Percentiles rank a stretch among this genome's conserved stretches.
Evolutionary conservation across 2,888 invertebrate species (phyloP).

Genomic region (Andrena trimmerana): DNA sequence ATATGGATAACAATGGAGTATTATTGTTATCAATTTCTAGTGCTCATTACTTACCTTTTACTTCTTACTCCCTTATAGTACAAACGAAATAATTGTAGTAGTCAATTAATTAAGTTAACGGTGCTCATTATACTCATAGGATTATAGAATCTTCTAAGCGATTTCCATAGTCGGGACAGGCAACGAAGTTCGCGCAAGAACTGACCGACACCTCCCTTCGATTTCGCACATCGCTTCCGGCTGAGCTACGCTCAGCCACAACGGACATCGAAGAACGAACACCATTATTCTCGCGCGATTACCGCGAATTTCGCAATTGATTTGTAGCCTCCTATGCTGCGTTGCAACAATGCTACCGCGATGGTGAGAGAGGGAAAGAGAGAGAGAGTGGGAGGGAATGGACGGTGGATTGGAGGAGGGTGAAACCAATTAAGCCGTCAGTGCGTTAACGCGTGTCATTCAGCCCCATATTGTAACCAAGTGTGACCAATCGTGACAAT

Average conservation of each 20-base stretch:
- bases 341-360: slow-evolving; percentile 51
- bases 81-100: no score
- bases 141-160: not conserved
- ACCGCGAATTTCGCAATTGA: slow-evolving; percentile 68
- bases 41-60: no score
- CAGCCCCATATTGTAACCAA: slow-evolving; percentile 74
- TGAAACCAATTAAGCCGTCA: slow-evolving; percentile 75
- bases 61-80: no score
- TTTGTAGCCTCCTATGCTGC: slow-evolving; percentile 60
- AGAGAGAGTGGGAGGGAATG: not conserved
- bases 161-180: not conserved
- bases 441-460: slow-evolving; percentile 77
- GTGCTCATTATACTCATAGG: not conserved
- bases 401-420: slow-evolving; percentile 42
- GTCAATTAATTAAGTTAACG: no score
- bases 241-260: slow-evolving; percentile 26
- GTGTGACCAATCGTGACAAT: slow-evolving; percentile 73
- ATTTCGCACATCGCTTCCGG: slow-evolving; percentile 17
- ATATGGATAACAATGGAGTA: no score
- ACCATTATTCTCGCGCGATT: slow-evolving; percentile 57
- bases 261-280: slow-evolving; percentile 45
- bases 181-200: slow-evolving; percentile 7
- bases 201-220: not conserved
- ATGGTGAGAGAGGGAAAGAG: not conserved
- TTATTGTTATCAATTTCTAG: no score